phyloP scores from a whole-genome alignment of 1,140 invertebrate species.

The Cotesia chilonis region DNA sequence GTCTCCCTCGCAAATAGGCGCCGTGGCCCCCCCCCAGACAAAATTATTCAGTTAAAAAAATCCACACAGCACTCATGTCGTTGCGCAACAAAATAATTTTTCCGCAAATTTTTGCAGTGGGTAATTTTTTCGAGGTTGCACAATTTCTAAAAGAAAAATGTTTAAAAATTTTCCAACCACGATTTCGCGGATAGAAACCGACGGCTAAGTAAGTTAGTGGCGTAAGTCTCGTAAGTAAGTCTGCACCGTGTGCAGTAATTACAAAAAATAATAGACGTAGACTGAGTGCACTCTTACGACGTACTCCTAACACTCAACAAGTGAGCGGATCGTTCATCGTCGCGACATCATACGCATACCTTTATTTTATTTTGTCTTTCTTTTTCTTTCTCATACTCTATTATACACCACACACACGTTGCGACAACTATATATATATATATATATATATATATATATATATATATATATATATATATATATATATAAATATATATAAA shows the following conservation, averaged over 20 bases:
- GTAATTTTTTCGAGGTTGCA: no score
- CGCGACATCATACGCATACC: conserved; percentile 33
- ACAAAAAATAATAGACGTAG: not conserved
- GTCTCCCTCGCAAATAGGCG: conserved; percentile 1
- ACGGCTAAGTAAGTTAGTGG: no score
- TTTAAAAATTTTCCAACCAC: no score
- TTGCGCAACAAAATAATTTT: not conserved
- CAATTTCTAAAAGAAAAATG: no score
- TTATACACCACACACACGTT: not conserved
- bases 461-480: conserved; percentile 3
- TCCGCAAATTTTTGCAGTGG: no score
- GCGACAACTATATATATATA: not conserved
- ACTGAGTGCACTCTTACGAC: conserved; percentile 38
- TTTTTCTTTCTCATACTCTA: conserved; percentile 7
- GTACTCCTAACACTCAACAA: conserved; percentile 62
- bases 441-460: conserved; percentile 5
- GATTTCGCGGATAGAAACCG: no score
- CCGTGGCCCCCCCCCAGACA: no score
- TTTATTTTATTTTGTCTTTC: conserved; percentile 28
- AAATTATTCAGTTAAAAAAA: not conserved
- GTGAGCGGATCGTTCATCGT: conserved; percentile 51
- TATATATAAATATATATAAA: not conserved
- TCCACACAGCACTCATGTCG: not conserved
- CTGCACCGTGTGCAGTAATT: not conserved
- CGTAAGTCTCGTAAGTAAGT: no score